These are phyloP conservation scores for Galaxea fascicularis DNA, from an alignment of 92 coral and sea anemone genomes.

Conservation along the genomic window DNA sequence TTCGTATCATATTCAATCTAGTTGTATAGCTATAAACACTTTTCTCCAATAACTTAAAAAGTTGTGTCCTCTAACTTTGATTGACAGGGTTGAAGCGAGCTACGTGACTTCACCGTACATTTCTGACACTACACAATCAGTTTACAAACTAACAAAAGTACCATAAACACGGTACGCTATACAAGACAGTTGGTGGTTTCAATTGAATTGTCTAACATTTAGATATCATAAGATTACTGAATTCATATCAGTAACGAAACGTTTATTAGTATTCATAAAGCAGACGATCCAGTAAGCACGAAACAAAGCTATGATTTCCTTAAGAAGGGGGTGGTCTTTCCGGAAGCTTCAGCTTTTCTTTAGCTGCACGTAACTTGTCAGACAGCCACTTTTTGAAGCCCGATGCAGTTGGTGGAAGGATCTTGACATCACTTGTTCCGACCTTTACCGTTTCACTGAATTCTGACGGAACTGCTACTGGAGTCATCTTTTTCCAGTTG, in stretches of 20 bases:
- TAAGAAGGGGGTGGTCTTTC: background rate
- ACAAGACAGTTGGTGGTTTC: background rate
- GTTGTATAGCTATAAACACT: background rate
- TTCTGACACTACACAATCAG: background rate
- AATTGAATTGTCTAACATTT: background rate
- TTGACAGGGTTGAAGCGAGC: background rate
- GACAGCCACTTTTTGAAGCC: background rate
- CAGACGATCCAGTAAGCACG: background rate
- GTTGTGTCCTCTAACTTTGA: background rate
- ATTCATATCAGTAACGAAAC: background rate
- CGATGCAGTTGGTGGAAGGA: constrained; percentile 46
- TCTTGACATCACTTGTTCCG: constrained; percentile 49
- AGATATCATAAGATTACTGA: background rate
- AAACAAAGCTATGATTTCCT: background rate
- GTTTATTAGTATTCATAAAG: background rate
- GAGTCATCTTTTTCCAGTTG: constrained; percentile 43
- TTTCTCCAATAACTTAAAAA: background rate
- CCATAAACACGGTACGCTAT: constrained; percentile 1
- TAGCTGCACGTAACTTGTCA: constrained; percentile 4
- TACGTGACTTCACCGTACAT: background rate
- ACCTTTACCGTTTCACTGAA: constrained; percentile 42
- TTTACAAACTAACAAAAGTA: constrained; percentile 8
- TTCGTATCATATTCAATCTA: background rate
- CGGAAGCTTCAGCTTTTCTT: background rate
- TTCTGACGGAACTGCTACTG: constrained; percentile 28